Evolutionary conservation across 2,113 vertebrate species (phyloP).

Genomic region (Scytalopus superciliaris): DNA sequence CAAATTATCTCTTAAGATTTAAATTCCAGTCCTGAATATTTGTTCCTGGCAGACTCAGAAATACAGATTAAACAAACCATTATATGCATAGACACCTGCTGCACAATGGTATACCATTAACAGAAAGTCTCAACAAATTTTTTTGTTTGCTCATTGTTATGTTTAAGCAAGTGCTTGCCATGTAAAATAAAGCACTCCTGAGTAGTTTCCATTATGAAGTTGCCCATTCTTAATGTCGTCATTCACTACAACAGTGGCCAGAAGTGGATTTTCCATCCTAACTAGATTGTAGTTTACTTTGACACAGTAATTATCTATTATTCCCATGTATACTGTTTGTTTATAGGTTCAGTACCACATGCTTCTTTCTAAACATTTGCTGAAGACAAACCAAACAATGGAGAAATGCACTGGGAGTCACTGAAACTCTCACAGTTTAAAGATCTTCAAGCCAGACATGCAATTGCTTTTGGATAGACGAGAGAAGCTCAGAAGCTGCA

Average conservation of each 20-base stretch:
- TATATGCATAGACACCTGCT: slow-evolving; percentile 42
- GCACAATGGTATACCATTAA: not conserved
- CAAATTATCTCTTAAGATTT: slow-evolving; percentile 16
- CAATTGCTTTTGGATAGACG: not conserved
- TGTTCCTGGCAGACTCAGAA: slow-evolving; percentile 10
- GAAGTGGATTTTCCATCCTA: slow-evolving; percentile 38
- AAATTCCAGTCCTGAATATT: not conserved
- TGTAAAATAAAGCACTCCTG: slow-evolving; percentile 20
- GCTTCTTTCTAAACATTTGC: slow-evolving; percentile 32
- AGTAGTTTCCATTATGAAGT: not conserved
- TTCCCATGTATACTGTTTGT: not conserved
- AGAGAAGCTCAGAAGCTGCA: not conserved
- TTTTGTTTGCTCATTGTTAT: not conserved
- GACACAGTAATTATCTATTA: slow-evolving; percentile 5
- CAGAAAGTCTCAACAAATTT: slow-evolving; percentile 15
- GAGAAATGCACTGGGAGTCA: not conserved
- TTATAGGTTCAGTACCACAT: not conserved
- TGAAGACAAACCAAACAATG: slow-evolving; percentile 20
- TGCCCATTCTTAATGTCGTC: not conserved
- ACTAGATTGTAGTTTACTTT: slow-evolving; percentile 34
- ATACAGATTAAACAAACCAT: slow-evolving; percentile 33
- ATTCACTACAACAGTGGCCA: not conserved
- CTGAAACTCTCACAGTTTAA: not conserved
- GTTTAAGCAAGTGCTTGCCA: slow-evolving; percentile 11
- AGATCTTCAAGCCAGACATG: not conserved